These are phyloP conservation scores for Halcyon malimbica DNA, from an alignment of 2,113 vertebrate species.

Conservation along the genomic window DNA sequence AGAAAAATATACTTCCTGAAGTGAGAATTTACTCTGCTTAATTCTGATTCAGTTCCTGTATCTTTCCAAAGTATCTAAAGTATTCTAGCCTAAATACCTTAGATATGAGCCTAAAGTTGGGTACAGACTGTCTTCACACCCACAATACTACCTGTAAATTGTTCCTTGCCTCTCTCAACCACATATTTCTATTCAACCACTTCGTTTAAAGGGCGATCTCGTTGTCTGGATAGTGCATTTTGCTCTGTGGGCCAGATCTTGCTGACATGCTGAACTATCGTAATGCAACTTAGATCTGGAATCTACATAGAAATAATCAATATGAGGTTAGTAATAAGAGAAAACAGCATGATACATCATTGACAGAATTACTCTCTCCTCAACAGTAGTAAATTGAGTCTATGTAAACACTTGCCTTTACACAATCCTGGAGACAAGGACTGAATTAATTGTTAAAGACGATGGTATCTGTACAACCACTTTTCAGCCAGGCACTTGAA, in stretches of 20 bases:
- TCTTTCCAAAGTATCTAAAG: neutral
- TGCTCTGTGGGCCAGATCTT: neutral
- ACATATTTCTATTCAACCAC: neutral
- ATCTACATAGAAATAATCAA: neutral
- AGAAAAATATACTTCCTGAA: neutral
- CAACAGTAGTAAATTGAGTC: neutral
- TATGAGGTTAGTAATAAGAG: neutral
- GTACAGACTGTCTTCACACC: neutral
- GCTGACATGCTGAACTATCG: neutral
- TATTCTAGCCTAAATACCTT: neutral
- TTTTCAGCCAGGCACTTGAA: conserved; percentile 21
- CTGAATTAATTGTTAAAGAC: conserved; percentile 8
- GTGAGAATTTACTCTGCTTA: neutral
- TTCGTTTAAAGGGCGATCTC: neutral
- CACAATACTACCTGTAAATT: neutral
- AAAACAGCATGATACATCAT: neutral
- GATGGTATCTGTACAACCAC: neutral
- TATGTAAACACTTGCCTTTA: neutral
- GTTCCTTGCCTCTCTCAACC: neutral
- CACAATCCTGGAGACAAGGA: neutral
- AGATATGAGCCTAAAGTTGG: neutral
- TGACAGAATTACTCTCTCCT: neutral
- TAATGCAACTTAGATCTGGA: neutral
- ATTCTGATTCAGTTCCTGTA: neutral
- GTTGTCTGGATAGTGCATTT: neutral